Evolutionary conservation across 2,888 invertebrate genomes (phyloP), one percentile per base, ranked within the genome.

Genomic region (Eilema griseolum): DNA sequence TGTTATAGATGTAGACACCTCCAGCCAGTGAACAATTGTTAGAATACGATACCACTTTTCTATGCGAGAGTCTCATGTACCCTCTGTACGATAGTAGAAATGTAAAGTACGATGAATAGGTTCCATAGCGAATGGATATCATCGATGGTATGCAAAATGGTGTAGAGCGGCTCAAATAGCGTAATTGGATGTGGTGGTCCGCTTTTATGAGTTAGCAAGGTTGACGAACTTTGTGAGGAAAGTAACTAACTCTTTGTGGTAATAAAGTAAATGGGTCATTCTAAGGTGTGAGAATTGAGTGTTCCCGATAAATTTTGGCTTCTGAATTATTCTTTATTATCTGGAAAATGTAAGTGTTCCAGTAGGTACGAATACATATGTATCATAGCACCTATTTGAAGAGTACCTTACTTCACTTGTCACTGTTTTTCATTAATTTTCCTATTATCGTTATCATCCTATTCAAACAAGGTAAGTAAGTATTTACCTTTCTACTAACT

Each of bases 11-110:
- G 84, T 85, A 83, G 82, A 79, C 82, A 79, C 79, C 52, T 52
- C 33, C 76, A 75, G 82, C 33, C 76, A 75, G 82, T 86, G 85
- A 87, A 88, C 87, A 87, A 89, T 87, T 82, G 85, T 80, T 84
- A 83, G 78, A 85, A 84, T 79, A 77, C 73, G 80, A 85, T 80
- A 83, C 82, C 77, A 76, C 74, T 79, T 80, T 82, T 81, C 76
- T 78, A 79, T 75, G 66, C 73, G 74, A 66, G 66, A 66, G 66
- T 67, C 75, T 71, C 75, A 78, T 76, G 79, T 72, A 71, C 70
- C 68, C 62, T 65, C 31, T 57, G 26, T 56, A 56, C 52, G n/a
- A 63, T 24, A 41, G 31, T 46, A 56, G 75, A 7, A 72, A 78
- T 77, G 73, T n/a, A n/a, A n/a, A n/a, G n/a, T 83, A 80, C 78